Conservation (phyloP, 2,797 vertebrate genomes). For the Acropternis orthonyx region DNA sequence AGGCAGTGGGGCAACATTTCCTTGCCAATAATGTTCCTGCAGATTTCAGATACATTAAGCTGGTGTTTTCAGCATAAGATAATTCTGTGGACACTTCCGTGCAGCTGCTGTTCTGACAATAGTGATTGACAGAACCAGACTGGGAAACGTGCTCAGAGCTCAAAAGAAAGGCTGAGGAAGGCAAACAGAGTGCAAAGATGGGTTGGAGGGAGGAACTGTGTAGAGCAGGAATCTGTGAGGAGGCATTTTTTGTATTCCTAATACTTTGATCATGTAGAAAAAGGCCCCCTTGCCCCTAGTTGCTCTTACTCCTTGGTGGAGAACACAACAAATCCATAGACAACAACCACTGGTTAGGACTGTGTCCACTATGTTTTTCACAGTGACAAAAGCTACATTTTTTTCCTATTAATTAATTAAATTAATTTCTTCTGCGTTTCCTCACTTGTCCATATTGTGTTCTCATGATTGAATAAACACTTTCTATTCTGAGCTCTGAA, state of each 20-base stretch:
- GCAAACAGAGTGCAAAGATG: background rate
- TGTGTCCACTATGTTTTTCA: background rate
- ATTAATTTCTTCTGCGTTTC: background rate
- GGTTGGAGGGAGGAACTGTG: background rate
- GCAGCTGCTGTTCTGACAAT: conserved; percentile 39
- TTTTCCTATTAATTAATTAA: background rate
- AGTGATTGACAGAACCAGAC: background rate
- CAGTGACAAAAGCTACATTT: background rate
- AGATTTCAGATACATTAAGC: background rate
- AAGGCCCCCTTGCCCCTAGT: background rate
- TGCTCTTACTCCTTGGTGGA: background rate
- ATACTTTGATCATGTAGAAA: background rate
- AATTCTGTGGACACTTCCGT: background rate
- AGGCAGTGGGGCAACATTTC: background rate
- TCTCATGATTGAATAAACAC: background rate
- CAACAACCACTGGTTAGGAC: background rate
- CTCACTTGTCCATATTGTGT: background rate
- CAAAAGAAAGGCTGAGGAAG: conserved; percentile 24
- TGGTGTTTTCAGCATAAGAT: background rate
- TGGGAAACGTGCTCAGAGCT: background rate
- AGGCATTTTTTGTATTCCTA: background rate
- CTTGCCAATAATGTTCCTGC: background rate
- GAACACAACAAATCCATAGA: background rate
- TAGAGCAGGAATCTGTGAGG: background rate
- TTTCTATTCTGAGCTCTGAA: background rate